These are phyloP conservation scores for Menura novaehollandiae DNA, from an alignment of 2,113 vertebrate genomes.

Conservation along the genomic window DNA sequence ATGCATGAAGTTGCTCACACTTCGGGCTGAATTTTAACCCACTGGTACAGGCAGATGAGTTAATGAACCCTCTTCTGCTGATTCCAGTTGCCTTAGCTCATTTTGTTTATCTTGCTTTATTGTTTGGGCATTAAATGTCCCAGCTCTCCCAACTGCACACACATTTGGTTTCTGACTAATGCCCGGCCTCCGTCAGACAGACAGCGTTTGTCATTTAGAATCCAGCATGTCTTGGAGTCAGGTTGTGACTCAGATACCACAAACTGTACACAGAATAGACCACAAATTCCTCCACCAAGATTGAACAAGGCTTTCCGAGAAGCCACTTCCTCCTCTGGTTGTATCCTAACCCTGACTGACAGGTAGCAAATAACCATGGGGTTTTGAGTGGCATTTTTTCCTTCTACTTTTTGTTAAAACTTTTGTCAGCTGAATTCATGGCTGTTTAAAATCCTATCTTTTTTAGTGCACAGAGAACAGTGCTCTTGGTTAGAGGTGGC, in stretches of 20 bases:
- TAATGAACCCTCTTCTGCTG: neutral
- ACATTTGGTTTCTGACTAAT: conserved; percentile 30
- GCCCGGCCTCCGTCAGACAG: neutral
- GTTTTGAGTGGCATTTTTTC: neutral
- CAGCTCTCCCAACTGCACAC: neutral
- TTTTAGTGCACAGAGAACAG: accelerated
- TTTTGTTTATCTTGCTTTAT: conserved; percentile 30
- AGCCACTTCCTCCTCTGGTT: conserved; percentile 29
- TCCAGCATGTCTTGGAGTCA: conserved; percentile 15
- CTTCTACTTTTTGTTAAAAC: neutral
- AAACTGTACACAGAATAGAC: conserved; percentile 52
- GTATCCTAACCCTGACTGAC: conserved; percentile 12
- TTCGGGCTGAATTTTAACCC: neutral
- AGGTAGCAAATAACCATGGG: conserved; percentile 1
- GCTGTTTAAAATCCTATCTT: neutral
- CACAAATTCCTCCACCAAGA: conserved; percentile 53
- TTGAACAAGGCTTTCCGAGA: conserved; percentile 45
- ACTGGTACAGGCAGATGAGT: neutral
- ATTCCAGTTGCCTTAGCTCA: conserved; percentile 20
- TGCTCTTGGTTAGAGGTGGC: neutral
- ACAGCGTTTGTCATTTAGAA: neutral
- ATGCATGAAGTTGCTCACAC: neutral
- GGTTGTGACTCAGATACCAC: conserved; percentile 53
- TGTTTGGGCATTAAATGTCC: conserved; percentile 22
- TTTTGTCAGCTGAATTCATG: neutral